phyloP scores from a whole-genome alignment of 1,140 invertebrate genomes.

The Nasonia longicornis region DNA sequence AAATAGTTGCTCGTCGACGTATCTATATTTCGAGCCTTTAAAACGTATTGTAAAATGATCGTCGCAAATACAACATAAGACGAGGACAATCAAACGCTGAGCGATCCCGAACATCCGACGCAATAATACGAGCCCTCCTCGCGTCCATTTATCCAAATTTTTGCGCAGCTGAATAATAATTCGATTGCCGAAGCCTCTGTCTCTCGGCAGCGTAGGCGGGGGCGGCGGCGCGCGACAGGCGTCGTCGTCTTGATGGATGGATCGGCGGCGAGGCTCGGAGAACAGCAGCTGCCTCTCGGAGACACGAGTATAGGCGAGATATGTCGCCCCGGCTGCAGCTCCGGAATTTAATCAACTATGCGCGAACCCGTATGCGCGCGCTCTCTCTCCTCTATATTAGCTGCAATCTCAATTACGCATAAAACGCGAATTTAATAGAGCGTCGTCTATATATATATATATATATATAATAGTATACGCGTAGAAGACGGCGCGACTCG shows the following conservation, averaged over 20 bases:
- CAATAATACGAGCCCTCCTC: too few relatives aligned
- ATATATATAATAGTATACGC: too few relatives aligned
- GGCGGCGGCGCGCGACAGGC: background rate
- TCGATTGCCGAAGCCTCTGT: background rate
- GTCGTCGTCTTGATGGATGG: conserved; percentile 18
- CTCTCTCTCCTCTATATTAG: conserved; percentile 42
- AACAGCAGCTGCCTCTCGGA: conserved; percentile 11
- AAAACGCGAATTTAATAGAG: conserved; percentile 48
- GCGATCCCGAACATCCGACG: too few relatives aligned
- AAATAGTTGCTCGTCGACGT: too few relatives aligned
- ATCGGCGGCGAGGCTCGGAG: background rate
- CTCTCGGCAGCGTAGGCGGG: background rate
- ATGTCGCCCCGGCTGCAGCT: conserved; percentile 34
- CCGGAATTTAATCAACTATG: conserved; percentile 59
- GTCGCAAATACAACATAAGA: too few relatives aligned
- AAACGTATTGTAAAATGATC: too few relatives aligned
- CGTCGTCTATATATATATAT: too few relatives aligned
- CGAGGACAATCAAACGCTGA: too few relatives aligned
- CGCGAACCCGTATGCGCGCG: conserved; percentile 49
- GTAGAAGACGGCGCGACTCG: background rate
- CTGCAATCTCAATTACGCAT: conserved; percentile 52
- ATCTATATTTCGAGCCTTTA: too few relatives aligned
- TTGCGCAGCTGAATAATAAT: background rate
- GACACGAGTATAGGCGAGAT: background rate
- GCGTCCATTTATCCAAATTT: background rate